Conservation (phyloP, 2,888 invertebrate genomes). For the Meliscaeva auricollis region DNA sequence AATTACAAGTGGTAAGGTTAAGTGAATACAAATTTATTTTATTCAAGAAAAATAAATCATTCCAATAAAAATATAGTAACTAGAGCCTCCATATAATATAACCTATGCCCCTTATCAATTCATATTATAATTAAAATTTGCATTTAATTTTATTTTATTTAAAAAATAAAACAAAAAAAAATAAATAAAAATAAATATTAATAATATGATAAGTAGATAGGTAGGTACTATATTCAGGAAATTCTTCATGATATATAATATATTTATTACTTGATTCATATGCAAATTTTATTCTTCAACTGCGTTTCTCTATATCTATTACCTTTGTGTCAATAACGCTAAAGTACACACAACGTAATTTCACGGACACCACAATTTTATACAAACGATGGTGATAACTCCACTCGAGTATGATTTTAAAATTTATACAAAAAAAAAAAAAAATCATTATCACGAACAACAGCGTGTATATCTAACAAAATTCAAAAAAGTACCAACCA, state of each 20-base stretch:
- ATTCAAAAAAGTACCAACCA: background rate
- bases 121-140: constrained; percentile 22
- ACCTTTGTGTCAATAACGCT: constrained; percentile 14
- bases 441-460: constrained; percentile 65
- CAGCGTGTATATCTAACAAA: background rate
- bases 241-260: constrained; percentile 37
- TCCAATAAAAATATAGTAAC: no score
- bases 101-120: constrained; percentile 19
- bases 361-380: constrained; percentile 53
- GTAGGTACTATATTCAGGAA: no score
- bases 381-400: constrained; percentile 11
- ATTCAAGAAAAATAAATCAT: no score
- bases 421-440: constrained; percentile 54
- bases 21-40: no score
- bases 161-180: constrained; percentile 10
- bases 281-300: constrained; percentile 65
- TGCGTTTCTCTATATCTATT: constrained; percentile 10
- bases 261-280: constrained; percentile 46
- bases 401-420: constrained; percentile 11
- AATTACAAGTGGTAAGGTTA: no score
- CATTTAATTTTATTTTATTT: constrained; percentile 38
- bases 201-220: constrained; percentile 72
- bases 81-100: background rate
- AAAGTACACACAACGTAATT: constrained; percentile 48
- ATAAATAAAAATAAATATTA: constrained; percentile 48